These are phyloP conservation scores for Monopterus albus DNA, from an alignment of 2,113 vertebrate genomes.

Conservation along the genomic window DNA sequence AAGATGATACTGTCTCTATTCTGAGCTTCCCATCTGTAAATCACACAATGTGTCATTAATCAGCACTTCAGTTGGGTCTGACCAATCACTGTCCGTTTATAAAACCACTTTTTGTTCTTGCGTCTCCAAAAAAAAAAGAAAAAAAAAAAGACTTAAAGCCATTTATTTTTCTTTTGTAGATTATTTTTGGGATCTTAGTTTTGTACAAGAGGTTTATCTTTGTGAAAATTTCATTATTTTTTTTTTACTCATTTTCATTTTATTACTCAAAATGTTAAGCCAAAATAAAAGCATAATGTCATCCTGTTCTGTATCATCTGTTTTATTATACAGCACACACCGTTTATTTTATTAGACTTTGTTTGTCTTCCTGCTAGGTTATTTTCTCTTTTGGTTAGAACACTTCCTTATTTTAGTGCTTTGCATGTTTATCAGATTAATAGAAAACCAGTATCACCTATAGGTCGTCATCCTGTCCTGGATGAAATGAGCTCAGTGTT, in stretches of 20 bases:
- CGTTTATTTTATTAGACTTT: too few relatives aligned
- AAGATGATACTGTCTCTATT: too few relatives aligned
- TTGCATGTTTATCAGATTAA: constrained; percentile 37
- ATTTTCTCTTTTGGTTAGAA: too few relatives aligned
- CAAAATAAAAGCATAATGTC: constrained; percentile 48
- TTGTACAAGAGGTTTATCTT: constrained; percentile 55
- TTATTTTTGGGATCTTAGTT: constrained; percentile 49
- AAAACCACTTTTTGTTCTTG: constrained; percentile 21
- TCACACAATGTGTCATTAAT: background rate
- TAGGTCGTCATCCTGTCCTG: accelerated
- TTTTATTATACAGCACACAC: background rate
- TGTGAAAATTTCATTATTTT: background rate
- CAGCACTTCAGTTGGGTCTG: constrained; percentile 28
- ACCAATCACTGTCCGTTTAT: background rate
- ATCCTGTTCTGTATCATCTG: background rate
- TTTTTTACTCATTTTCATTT: constrained; percentile 59
- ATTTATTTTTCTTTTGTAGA: constrained; percentile 43
- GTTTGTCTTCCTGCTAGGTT: too few relatives aligned
- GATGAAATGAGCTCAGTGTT: constrained; percentile 25
- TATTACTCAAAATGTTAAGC: constrained; percentile 12
- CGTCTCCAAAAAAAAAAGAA: too few relatives aligned
- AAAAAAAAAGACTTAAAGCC: constrained; percentile 10
- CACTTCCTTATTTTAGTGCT: background rate
- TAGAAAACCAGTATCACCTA: background rate
- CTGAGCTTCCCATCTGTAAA: background rate